phyloP scores from a whole-genome alignment of 2,113 vertebrate genomes.

The Microtus montanus region DNA sequence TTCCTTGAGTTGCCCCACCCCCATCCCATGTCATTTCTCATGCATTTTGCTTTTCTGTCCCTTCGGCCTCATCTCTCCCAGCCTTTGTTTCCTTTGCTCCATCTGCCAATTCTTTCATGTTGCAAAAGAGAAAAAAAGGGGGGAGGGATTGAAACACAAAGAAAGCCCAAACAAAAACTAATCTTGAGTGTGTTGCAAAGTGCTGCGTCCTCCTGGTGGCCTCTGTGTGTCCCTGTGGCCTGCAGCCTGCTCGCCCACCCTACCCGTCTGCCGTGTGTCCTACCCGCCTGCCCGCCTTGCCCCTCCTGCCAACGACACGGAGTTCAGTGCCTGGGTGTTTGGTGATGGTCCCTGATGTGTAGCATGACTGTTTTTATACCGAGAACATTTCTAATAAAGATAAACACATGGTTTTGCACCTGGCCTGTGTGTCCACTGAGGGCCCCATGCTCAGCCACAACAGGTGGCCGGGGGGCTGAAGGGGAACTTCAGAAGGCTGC shows the following conservation, averaged over 20 bases:
- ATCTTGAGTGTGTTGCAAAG: conserved; percentile 91
- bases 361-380: conserved; percentile 99
- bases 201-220: conserved; percentile 94
- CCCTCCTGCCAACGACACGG: conserved; percentile 69
- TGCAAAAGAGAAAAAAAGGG: conserved; percentile 82
- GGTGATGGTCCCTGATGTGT: conserved; percentile 92
- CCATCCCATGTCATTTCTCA: conserved; percentile 24
- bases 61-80: background rate
- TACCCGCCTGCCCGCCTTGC: conserved; percentile 82
- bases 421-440: conserved; percentile 40
- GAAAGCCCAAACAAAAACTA: conserved; percentile 82
- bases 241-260: conserved; percentile 84
- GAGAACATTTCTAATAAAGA: conserved; percentile 98
- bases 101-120: conserved; percentile 82
- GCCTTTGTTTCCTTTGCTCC: background rate
- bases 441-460: background rate
- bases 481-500: background rate
- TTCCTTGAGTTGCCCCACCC: conserved; percentile 45
- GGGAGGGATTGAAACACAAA: conserved; percentile 63
- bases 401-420: conserved; percentile 92
- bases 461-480: background rate
- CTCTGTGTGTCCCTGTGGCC: conserved; percentile 93
- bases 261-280: conserved; percentile 90
- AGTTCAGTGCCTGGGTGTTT: conserved; percentile 99
- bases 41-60: conserved; percentile 42